Evolutionary conservation across 2,888 invertebrate genomes (phyloP), one percentile per base, ranked within the genome.

Genomic region (Idaea biselata): DNA sequence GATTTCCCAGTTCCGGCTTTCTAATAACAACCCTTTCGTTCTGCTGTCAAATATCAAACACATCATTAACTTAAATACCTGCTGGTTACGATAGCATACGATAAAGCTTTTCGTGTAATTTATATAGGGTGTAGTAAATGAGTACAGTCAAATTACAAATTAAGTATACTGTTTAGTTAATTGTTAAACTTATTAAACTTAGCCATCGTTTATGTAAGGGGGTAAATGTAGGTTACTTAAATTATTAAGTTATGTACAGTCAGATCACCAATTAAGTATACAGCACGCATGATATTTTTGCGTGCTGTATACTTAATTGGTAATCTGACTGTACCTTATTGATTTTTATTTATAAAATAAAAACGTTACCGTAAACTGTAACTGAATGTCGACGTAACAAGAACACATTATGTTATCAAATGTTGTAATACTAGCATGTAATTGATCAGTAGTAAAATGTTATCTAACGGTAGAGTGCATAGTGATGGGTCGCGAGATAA

Each of bases 401-500:
- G 11, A 14, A 14, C 44, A 44, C 44, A 5, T 14, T 44, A 14
- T 44, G 44, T 11, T 44, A 44, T 44, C 44, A 44, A 44, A 44
- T 44, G 44, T 44, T 44, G 44, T 44, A 14, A 14, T 44, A 44
- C 44, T 44, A 5, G 44, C 5, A 25, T 25, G 25, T 44, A 44
- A 44, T 44, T 44, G 65, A 64, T 70, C 63, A 62, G 66, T 75
- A 65, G 80, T 82, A 71, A 75, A 85, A 86, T 87, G 82, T 86
- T 88, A 88, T 87, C 86, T 78, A 63, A 68, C 61, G 72, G 71
- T 60, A 74, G 78, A 84, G 82, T 87, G 87, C 87, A 86, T 83
- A 76, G 81, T 79, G 79, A 78, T 80, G 77, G 80, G 78, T 77
- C 79, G 80, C 74, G 78, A 83, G 90, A 90, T 90, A 90, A 89